phyloP scores from a whole-genome alignment of 2,113 vertebrate species.

The Dicrurus megarhynchus region DNA sequence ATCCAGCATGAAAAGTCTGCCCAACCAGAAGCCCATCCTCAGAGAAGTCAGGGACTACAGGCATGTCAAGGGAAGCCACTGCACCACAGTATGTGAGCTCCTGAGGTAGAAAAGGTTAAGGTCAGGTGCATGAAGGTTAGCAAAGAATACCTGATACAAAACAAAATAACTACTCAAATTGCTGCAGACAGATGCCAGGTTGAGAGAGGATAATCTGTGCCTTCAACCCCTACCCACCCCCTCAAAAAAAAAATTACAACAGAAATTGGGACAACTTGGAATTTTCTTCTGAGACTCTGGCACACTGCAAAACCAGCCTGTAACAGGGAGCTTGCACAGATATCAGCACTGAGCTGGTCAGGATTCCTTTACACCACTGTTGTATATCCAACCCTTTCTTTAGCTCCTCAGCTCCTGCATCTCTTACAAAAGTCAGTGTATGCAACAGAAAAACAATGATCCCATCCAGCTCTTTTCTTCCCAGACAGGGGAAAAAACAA shows the following conservation, averaged over 20 bases:
- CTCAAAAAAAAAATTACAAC: not conserved
- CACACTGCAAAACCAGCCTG: not conserved
- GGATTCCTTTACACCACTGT: not conserved
- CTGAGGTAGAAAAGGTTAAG: not conserved
- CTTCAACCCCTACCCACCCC: not conserved
- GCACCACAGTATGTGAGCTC: fast-evolving
- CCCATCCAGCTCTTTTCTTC: not conserved
- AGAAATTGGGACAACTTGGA: not conserved
- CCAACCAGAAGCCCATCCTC: not conserved
- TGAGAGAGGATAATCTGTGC: not conserved
- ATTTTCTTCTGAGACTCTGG: not conserved
- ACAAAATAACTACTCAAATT: not conserved
- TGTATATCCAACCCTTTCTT: not conserved
- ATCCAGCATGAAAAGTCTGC: not conserved
- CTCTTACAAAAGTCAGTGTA: not conserved
- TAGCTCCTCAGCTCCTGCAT: not conserved
- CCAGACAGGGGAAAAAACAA: not conserved
- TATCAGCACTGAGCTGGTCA: not conserved
- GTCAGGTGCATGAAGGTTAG: not conserved
- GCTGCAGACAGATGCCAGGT: not conserved
- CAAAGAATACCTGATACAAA: not conserved
- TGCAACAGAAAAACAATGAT: not conserved
- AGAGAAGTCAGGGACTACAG: not conserved
- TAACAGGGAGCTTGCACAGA: not conserved
- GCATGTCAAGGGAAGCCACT: not conserved